Evolutionary conservation across 2,888 invertebrate species (phyloP).

Genomic region (Xestia ashworthii): DNA sequence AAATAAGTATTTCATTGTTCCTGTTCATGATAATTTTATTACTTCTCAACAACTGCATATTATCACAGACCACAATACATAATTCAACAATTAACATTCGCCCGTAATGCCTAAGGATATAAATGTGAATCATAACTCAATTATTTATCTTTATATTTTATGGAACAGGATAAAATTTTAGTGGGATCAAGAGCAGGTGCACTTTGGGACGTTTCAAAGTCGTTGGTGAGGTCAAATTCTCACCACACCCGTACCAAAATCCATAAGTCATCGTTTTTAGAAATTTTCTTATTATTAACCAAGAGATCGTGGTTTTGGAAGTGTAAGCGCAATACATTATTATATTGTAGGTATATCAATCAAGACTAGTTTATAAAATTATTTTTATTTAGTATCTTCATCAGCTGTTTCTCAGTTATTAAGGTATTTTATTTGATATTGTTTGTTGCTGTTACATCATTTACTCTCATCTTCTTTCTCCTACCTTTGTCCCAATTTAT

Average conservation of each 20-base stretch:
- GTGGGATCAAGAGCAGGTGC: conserved; percentile 42
- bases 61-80: conserved; percentile 1
- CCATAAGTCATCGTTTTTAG: neutral
- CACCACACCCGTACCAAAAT: neutral
- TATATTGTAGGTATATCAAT: neutral
- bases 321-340: neutral
- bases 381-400: no score
- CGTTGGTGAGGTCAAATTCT: conserved; percentile 10
- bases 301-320: neutral
- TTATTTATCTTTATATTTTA: conserved; percentile 24
- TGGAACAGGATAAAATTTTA: neutral
- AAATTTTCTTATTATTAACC: neutral
- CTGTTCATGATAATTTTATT: conserved; percentile 18
- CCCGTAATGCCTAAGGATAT: conserved; percentile 15
- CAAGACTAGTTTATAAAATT: no score
- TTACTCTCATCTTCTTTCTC: neutral
- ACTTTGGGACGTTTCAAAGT: conserved; percentile 30
- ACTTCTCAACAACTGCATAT: neutral
- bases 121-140: conserved; percentile 7
- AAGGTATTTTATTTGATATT: no score
- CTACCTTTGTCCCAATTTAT: neutral
- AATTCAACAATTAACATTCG: conserved; percentile 30
- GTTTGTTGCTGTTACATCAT: neutral
- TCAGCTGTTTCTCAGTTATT: neutral
- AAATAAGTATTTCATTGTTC: conserved; percentile 6